Conservation (phyloP, 1,140 invertebrate genomes). For the Hydropsyche tenuis region DNA sequence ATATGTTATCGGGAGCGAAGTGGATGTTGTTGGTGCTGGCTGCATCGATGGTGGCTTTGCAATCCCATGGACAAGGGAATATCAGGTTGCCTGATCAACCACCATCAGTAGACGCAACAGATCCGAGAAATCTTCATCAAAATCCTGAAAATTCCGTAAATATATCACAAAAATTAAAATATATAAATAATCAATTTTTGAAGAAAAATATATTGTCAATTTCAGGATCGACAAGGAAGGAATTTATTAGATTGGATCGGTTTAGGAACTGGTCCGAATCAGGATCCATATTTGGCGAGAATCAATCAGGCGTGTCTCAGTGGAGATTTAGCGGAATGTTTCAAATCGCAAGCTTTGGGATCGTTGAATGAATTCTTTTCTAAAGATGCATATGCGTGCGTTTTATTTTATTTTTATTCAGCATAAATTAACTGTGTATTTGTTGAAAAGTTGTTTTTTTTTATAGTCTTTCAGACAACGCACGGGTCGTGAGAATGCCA, state of each 20-base stretch:
- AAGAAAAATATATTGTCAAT: slow-evolving; percentile 5
- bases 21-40: slow-evolving; percentile 62
- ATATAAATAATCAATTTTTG: too few relatives aligned
- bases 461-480: slow-evolving; percentile 70
- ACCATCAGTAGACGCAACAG: slow-evolving; percentile 52
- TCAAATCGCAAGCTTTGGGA: slow-evolving; percentile 75
- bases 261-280: slow-evolving; percentile 70
- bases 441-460: background rate
- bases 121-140: slow-evolving; percentile 2
- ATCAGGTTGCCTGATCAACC: slow-evolving; percentile 64
- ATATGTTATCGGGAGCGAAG: slow-evolving; percentile 54
- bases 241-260: slow-evolving; percentile 77
- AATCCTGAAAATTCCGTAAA: slow-evolving; percentile 42
- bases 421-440: background rate
- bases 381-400: slow-evolving; percentile 65
- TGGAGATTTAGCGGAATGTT: slow-evolving; percentile 80
- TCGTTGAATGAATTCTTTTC: slow-evolving; percentile 80
- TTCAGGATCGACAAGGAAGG: slow-evolving; percentile 61
- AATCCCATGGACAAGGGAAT: slow-evolving; percentile 62
- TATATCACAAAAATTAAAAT: background rate
- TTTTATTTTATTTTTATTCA: background rate
- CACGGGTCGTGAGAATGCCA: slow-evolving; percentile 71
- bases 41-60: slow-evolving; percentile 58
- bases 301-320: slow-evolving; percentile 74
- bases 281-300: slow-evolving; percentile 77